Conservation (phyloP, 2,888 invertebrate species). For the Clitarchus hookeri region DNA sequence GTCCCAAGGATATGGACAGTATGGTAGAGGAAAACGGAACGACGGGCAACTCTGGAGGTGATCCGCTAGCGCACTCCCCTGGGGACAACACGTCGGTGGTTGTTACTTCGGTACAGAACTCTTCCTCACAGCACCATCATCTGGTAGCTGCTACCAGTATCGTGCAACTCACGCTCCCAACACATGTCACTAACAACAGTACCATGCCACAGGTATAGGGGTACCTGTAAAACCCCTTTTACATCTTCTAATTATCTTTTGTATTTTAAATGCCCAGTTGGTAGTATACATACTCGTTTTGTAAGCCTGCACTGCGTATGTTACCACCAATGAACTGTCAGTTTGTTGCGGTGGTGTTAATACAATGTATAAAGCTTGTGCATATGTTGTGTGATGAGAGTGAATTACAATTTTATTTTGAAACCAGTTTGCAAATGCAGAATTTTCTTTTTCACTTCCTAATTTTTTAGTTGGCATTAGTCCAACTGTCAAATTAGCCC, state of each 20-base stretch:
- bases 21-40: conserved; percentile 90
- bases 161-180: conserved; percentile 81
- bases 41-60: conserved; percentile 44
- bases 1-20: conserved; percentile 62
- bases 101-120: conserved; percentile 59
- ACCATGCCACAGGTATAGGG: conserved; percentile 48
- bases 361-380: no score
- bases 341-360: no score
- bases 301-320: no score
- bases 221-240: conserved; percentile 28
- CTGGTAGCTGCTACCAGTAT: conserved; percentile 70
- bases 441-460: no score
- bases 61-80: conserved; percentile 61
- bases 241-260: background rate
- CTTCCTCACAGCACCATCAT: conserved; percentile 54
- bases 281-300: background rate
- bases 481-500: no score
- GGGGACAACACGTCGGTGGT: conserved; percentile 59
- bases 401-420: no score
- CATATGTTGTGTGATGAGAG: no score
- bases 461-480: no score
- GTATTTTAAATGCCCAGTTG: background rate
- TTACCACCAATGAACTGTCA: no score
- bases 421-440: no score
- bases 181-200: conserved; percentile 44